phyloP scores from a whole-genome alignment of 2,113 vertebrate genomes.

The Oryzias celebensis region DNA sequence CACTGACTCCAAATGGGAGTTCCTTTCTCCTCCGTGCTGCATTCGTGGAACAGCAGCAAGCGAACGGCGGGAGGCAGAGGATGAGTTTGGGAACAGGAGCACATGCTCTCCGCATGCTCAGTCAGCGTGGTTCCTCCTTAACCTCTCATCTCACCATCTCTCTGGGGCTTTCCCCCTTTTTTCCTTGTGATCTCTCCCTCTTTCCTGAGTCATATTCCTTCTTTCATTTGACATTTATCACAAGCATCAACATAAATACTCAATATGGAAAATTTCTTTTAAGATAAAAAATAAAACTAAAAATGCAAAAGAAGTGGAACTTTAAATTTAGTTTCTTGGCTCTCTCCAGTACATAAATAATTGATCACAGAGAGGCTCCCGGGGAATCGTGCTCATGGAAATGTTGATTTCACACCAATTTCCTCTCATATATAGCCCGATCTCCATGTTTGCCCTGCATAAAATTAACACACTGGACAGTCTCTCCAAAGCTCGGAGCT shows the following conservation, averaged over 20 bases:
- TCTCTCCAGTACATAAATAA: slow-evolving; percentile 65
- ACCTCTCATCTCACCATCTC: slow-evolving; percentile 53
- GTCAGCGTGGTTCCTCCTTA: slow-evolving; percentile 61
- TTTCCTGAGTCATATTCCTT: slow-evolving; percentile 20
- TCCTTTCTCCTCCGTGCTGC: slow-evolving; percentile 25
- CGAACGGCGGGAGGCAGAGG: slow-evolving; percentile 41
- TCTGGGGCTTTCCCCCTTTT: slow-evolving; percentile 21
- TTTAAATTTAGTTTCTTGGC: slow-evolving; percentile 66
- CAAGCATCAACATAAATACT: slow-evolving; percentile 51
- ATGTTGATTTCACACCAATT: slow-evolving; percentile 68
- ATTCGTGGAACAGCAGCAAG: slow-evolving; percentile 19
- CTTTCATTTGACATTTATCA: slow-evolving; percentile 50
- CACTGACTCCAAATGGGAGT: slow-evolving; percentile 42
- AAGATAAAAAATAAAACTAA: slow-evolving; percentile 40
- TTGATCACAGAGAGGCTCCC: slow-evolving; percentile 58
- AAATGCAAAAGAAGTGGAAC: slow-evolving; percentile 50
- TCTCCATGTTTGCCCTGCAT: slow-evolving; percentile 59
- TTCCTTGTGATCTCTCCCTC: slow-evolving; percentile 40
- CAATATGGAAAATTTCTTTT: slow-evolving; percentile 53
- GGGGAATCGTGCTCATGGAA: slow-evolving; percentile 48
- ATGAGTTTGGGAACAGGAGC: slow-evolving; percentile 29
- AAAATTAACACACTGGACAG: slow-evolving; percentile 57
- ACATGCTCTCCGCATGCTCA: slow-evolving; percentile 36
- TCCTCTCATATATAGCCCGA: slow-evolving; percentile 50
- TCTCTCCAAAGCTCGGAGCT: slow-evolving; percentile 21